A percentile compares a stretch with the other conserved stretches of the same genome.
Conservation (phyloP, 2,113 vertebrate species). For the Phainopepla nitens region DNA sequence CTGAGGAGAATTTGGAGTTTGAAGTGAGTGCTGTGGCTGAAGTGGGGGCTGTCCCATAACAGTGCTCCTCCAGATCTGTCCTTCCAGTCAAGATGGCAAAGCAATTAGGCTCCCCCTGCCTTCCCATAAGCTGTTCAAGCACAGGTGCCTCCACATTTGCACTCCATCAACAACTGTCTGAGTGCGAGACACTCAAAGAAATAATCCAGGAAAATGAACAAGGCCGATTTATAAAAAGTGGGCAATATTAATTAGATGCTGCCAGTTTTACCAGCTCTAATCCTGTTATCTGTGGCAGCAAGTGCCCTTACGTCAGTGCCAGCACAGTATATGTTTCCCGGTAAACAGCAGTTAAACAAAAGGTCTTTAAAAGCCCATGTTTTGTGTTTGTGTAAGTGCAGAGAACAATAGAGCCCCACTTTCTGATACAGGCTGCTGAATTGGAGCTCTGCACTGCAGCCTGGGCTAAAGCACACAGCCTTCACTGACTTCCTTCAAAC, state of each 20-base stretch:
- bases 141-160: background rate
- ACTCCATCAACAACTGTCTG: background rate
- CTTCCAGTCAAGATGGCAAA: background rate
- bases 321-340: slow-evolving; percentile 10
- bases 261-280: background rate
- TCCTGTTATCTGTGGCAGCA: background rate
- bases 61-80: background rate
- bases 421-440: background rate
- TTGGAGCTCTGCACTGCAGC: background rate
- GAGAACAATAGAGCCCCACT: slow-evolving; percentile 24
- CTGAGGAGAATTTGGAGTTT: background rate
- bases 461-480: background rate
- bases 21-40: background rate
- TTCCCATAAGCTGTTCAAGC: background rate
- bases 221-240: background rate
- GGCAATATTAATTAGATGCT: background rate
- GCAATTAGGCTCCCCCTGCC: background rate
- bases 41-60: background rate
- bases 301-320: background rate
- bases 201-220: background rate
- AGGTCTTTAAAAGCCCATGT: background rate
- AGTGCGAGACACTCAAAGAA: background rate
- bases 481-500: background rate
- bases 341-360: slow-evolving; percentile 46
- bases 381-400: background rate